A percentile compares a stretch with the other conserved stretches of the same genome.
phyloP scores from a whole-genome alignment of 2,888 invertebrate genomes.

The Scaeva pyrastri region DNA sequence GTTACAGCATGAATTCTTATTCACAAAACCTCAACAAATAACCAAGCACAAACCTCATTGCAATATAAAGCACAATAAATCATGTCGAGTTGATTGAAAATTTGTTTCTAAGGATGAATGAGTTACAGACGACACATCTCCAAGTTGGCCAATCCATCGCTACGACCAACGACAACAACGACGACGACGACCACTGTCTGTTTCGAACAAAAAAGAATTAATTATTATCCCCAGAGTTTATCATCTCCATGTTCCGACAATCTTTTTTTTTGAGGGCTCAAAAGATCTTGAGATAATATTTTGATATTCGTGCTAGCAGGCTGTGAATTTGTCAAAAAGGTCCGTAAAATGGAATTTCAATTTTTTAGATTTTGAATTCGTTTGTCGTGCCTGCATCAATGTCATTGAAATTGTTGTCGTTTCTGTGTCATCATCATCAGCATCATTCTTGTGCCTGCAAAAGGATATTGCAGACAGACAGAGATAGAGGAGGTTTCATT shows the following conservation, averaged over 20 bases:
- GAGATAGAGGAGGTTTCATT: slow-evolving; percentile 50
- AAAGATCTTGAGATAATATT: slow-evolving; percentile 72
- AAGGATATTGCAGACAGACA: slow-evolving; percentile 14
- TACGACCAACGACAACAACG: no score
- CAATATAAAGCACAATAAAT: slow-evolving; percentile 49
- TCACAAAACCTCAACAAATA: background rate
- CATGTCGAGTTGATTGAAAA: slow-evolving; percentile 55
- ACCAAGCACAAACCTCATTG: background rate
- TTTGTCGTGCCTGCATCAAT: slow-evolving; percentile 61
- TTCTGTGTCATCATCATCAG: slow-evolving; percentile 46
- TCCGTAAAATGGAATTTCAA: slow-evolving; percentile 73
- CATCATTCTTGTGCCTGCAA: background rate
- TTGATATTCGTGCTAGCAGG: slow-evolving; percentile 71
- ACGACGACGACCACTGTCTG: background rate
- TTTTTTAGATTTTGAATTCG: slow-evolving; percentile 63
- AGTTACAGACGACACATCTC: slow-evolving; percentile 47
- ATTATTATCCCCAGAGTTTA: slow-evolving; percentile 70
- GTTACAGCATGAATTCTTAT: background rate
- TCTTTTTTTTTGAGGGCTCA: slow-evolving; percentile 2
- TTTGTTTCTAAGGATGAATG: slow-evolving; percentile 36
- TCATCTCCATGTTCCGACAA: slow-evolving; percentile 47
- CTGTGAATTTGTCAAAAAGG: slow-evolving; percentile 75
- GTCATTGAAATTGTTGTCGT: slow-evolving; percentile 51
- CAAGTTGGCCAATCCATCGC: slow-evolving; percentile 31
- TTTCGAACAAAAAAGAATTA: slow-evolving; percentile 58